Percentiles rank a stretch among this genome's conserved stretches.
Conservation (phyloP, 2,888 invertebrate genomes). For the Lycocerus yunnanus region DNA sequence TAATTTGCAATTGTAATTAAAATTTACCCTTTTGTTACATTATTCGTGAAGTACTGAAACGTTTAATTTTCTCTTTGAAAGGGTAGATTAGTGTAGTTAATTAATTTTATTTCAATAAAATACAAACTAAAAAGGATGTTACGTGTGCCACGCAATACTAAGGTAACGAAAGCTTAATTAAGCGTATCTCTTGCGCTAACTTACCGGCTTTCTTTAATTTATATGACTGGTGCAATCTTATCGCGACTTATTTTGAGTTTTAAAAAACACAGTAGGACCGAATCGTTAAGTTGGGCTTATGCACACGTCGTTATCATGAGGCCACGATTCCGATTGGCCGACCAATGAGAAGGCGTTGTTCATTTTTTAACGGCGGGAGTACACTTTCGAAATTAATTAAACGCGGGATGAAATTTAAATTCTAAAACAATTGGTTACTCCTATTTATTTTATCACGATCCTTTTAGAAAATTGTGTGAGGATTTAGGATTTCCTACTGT, state of each 20-base stretch:
- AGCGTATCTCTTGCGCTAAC: neutral
- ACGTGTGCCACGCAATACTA: neutral
- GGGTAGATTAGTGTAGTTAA: neutral
- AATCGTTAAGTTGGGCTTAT: no score
- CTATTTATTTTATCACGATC: neutral
- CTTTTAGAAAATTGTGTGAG: neutral
- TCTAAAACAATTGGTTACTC: neutral
- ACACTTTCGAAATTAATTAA: neutral
- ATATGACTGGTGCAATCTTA: neutral
- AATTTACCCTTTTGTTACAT: neutral
- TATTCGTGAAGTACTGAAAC: neutral
- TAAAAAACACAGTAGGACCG: neutral
- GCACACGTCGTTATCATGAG: no score
- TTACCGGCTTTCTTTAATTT: neutral
- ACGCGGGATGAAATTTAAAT: neutral
- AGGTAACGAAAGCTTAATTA: neutral
- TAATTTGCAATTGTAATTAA: neutral
- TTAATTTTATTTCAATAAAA: neutral
- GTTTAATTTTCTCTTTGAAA: neutral
- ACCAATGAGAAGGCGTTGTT: no score
- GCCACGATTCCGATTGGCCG: no score
- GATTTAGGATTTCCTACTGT: neutral
- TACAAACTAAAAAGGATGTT: neutral
- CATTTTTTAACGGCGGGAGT: neutral
- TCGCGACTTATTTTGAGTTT: neutral